Evolutionary conservation across 2,113 vertebrate species (phyloP).

Genomic region (Synodontis membranacea): DNA sequence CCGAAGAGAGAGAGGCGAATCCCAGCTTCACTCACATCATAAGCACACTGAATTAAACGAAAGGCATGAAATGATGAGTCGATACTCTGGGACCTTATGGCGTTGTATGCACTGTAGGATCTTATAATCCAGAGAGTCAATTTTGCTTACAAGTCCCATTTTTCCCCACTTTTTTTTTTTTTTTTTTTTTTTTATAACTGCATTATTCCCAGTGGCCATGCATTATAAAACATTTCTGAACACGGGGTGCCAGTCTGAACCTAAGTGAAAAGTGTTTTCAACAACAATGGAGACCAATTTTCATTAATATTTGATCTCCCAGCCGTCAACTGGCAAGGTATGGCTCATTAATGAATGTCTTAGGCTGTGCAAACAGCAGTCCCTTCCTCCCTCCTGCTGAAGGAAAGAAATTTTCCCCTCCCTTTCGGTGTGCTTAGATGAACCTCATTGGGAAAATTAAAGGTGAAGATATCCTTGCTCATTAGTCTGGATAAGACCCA

Average conservation of each 20-base stretch:
- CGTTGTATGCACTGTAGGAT: not conserved
- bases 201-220: constrained; percentile 18
- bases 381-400: not conserved
- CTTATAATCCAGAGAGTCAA: not conserved
- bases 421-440: constrained; percentile 1
- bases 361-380: constrained; percentile 20
- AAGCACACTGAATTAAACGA: constrained; percentile 67
- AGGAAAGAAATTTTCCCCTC: constrained; percentile 2
- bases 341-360: constrained; percentile 60
- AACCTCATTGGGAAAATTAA: constrained; percentile 28
- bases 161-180: not conserved
- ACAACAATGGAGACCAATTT: constrained; percentile 57
- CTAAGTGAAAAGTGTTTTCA: constrained; percentile 56
- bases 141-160: constrained; percentile 39
- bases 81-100: constrained; percentile 42
- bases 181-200: constrained; percentile 8
- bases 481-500: constrained; percentile 14
- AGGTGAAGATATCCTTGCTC: constrained; percentile 4
- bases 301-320: constrained; percentile 70
- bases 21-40: constrained; percentile 56
- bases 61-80: constrained; percentile 60
- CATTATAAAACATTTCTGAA: constrained; percentile 58
- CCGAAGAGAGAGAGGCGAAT: not conserved
- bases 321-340: constrained; percentile 32
- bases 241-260: constrained; percentile 51